Percentiles rank a stretch among this genome's conserved stretches.
These are phyloP conservation scores for Sesamia nonagrioides DNA, from an alignment of 1,140 invertebrate genomes.

Conservation along the genomic window DNA sequence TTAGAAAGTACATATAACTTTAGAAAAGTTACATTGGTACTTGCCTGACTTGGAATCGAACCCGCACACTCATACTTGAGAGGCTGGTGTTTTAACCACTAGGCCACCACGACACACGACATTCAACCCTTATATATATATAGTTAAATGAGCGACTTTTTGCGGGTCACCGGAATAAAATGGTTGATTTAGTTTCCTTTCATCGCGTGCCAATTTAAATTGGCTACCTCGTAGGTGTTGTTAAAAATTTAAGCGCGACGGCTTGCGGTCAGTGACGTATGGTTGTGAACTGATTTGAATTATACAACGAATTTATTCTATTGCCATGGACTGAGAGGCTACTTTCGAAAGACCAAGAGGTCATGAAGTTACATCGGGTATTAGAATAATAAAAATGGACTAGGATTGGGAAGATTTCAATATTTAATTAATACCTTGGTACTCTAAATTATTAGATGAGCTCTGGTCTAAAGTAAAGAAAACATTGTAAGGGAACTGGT, in stretches of 20 bases:
- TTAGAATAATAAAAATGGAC: too few species aligned
- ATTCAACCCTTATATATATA: neutral
- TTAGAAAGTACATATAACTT: too few species aligned
- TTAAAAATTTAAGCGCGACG: slow-evolving; percentile 26
- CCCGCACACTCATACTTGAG: too few species aligned
- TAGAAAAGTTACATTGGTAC: too few species aligned
- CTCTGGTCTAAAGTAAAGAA: too few species aligned
- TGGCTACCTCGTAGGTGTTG: slow-evolving; percentile 9
- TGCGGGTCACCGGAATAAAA: neutral
- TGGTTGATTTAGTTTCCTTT: slow-evolving; percentile 5
- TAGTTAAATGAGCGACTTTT: neutral
- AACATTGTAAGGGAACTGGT: too few species aligned
- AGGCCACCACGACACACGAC: too few species aligned
- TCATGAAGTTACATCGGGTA: neutral
- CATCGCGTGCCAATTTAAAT: slow-evolving; percentile 1
- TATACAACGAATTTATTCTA: neutral
- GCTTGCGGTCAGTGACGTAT: slow-evolving; percentile 22
- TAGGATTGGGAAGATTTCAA: too few species aligned
- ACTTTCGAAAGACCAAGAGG: neutral
- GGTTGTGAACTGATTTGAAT: slow-evolving; percentile 24
- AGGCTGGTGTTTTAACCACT: too few species aligned
- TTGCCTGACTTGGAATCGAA: too few species aligned
- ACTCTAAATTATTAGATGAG: too few species aligned
- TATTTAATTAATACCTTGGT: too few species aligned
- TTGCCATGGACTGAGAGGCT: neutral